phyloP scores from a whole-genome alignment of 1,140 invertebrate species.

The Pogonomyrmex californicus region DNA sequence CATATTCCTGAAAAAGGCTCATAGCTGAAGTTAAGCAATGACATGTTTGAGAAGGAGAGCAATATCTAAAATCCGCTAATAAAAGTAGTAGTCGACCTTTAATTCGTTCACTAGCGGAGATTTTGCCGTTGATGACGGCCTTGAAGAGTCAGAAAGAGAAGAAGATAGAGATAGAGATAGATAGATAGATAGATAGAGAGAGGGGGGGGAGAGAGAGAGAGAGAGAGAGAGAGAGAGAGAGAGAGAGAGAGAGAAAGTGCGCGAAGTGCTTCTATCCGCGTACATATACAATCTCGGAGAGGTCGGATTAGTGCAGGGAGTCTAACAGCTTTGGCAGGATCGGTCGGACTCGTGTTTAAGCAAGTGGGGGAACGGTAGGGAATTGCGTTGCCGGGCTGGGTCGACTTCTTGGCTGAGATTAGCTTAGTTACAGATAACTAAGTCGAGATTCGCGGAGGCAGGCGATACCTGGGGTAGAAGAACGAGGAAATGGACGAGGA shows the following conservation, averaged over 20 bases:
- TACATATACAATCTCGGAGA: conserved; percentile 64
- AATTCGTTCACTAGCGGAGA: conserved; percentile 65
- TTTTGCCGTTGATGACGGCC: conserved; percentile 42
- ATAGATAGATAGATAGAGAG: no score
- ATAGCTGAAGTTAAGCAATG: conserved; percentile 30
- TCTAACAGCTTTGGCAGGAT: conserved; percentile 80
- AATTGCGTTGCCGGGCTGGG: conserved; percentile 45
- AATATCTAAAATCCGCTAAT: conserved; percentile 53
- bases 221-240: conserved; percentile 6
- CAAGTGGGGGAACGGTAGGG: conserved; percentile 60
- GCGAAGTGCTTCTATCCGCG: conserved; percentile 28
- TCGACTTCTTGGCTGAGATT: conserved; percentile 81
- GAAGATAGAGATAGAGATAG: no score
- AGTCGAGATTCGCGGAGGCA: conserved; percentile 66
- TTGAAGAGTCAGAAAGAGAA: conserved; percentile 48
- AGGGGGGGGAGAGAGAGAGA: no score
- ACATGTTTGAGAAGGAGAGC: neutral
- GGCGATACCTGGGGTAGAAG: conserved; percentile 62
- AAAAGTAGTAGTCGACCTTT: conserved; percentile 72
- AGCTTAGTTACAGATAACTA: conserved; percentile 83
- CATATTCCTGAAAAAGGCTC: conserved; percentile 21
- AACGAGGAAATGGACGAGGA: conserved; percentile 40
- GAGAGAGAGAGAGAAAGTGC: neutral
- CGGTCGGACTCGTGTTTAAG: conserved; percentile 81
- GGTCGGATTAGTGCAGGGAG: conserved; percentile 77